Evolutionary conservation across 2,888 invertebrate species (phyloP).

Genomic region (Hololepta plana): DNA sequence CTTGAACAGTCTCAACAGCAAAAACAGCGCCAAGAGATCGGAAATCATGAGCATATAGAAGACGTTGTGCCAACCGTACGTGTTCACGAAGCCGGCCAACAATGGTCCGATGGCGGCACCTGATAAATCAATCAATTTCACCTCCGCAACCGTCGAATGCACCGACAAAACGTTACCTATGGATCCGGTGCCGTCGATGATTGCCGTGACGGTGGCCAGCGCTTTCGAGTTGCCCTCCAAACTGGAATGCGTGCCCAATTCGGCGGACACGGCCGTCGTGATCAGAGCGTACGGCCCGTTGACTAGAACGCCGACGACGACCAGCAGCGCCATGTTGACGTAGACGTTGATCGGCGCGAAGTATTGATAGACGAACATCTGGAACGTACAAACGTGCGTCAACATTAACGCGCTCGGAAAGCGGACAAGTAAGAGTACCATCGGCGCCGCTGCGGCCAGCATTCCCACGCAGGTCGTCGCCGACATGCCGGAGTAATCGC

Average conservation of each 20-base stretch:
- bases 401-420: not conserved
- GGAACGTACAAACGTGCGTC: constrained; percentile 16
- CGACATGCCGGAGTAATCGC: constrained; percentile 68
- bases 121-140: constrained; percentile 19
- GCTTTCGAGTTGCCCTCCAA: constrained; percentile 75
- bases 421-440: constrained; percentile 43
- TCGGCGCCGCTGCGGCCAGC: constrained; percentile 63
- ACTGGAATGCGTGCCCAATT: constrained; percentile 76
- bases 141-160: not conserved
- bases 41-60: constrained; percentile 81
- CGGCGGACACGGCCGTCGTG: constrained; percentile 91
- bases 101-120: constrained; percentile 89
- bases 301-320: constrained; percentile 64
- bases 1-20: constrained; percentile 37
- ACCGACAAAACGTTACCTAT: constrained; percentile 47
- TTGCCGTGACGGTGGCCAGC: constrained; percentile 91
- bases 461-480: constrained; percentile 75
- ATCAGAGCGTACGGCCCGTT: constrained; percentile 95
- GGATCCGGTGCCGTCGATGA: constrained; percentile 93
- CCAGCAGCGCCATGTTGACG: constrained; percentile 46
- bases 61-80: constrained; percentile 63
- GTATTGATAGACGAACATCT: constrained; percentile 66
- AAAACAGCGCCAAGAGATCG: constrained; percentile 57
- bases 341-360: constrained; percentile 44
- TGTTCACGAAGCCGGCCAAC: constrained; percentile 66